Evolutionary conservation across 2,797 vertebrate genomes (phyloP), one percentile per base, ranked within the genome.

Genomic region (Epinephelus coioides): DNA sequence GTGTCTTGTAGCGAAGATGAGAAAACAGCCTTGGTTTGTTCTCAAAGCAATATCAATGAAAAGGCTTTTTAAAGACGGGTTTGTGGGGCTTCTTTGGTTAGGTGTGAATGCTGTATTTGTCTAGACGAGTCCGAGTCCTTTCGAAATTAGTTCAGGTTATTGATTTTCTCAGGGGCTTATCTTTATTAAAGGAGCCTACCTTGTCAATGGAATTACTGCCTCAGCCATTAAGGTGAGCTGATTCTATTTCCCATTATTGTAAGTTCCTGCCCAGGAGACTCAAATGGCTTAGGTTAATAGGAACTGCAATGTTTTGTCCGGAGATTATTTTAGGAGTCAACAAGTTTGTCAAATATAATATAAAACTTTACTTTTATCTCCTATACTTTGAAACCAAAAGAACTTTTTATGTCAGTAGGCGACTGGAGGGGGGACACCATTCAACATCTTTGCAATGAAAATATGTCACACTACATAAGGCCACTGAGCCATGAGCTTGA

Each of bases 131-230:
- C 62, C 30, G 67, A 84, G 78, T 82, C 84, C 69, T 83, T 84
- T 88, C 4, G 34, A 88, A 94, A 93, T 89, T 73, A 91, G 88
- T 90, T 90, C 73, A 73, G 55, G 50, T 86, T 81, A 93, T 93
- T 92, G 94, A 92, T 94, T 93, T 88, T 84, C 76, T 81, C 57
- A 3, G 25, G 71, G 77, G 82, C 83, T 91, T 86, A 86, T 93
- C 91, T 92, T 91, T 91, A 91, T 92, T 92, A 89, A 88, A 89
- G 69, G 81, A 89, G 72, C 79, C 74, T 67, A 82, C 69, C 78
- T 88, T 89, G 91, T 91, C 86, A 83, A 77, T 82, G 68, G 89
- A 89, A 90, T 91, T 86, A 90, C 86, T 78, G 79, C 86, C 80
- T 83, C 56, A 40, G 77, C 81, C 86, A 88, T 91, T 91, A 85